phyloP scores from a whole-genome alignment of 2,113 vertebrate genomes.

The Gila orcuttii region DNA sequence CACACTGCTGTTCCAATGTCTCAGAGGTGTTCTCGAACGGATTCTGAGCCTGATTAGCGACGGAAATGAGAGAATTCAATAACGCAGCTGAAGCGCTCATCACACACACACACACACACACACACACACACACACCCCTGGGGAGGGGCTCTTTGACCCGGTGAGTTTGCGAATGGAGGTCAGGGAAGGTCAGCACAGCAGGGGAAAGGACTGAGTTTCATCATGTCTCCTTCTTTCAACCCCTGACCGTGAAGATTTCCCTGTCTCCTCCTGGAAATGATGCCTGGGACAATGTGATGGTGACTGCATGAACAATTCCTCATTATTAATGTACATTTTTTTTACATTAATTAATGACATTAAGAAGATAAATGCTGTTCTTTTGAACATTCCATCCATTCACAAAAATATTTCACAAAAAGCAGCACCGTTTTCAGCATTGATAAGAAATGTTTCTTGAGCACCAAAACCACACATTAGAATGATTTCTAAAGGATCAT shows the following conservation, averaged over 20 bases:
- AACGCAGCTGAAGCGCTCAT: conserved; percentile 43
- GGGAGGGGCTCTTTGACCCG: conserved; percentile 38
- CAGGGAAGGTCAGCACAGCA: conserved; percentile 43
- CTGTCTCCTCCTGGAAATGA: conserved; percentile 48
- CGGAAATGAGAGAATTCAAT: conserved; percentile 66
- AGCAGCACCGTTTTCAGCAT: background rate
- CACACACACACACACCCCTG: conserved; percentile 46
- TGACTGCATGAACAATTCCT: conserved; percentile 56
- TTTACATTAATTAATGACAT: background rate
- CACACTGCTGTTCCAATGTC: conserved; percentile 41
- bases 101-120: conserved; percentile 35
- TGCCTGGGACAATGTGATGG: conserved; percentile 42
- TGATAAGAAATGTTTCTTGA: background rate
- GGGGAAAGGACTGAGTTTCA: conserved; percentile 55
- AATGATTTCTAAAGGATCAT: background rate
- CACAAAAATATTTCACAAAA: background rate
- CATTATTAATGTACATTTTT: conserved; percentile 14
- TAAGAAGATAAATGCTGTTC: background rate
- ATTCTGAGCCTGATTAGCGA: conserved; percentile 63
- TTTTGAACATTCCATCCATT: too few relatives aligned
- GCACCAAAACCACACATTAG: background rate
- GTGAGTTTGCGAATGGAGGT: conserved; percentile 35
- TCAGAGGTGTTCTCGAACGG: conserved; percentile 53
- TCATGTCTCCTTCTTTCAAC: background rate
- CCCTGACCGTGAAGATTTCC: conserved; percentile 24